A percentile compares a stretch with the other conserved stretches of the same genome.
Evolutionary conservation across 2,888 invertebrate species (phyloP).

Genomic region (Ochropleura plecta): DNA sequence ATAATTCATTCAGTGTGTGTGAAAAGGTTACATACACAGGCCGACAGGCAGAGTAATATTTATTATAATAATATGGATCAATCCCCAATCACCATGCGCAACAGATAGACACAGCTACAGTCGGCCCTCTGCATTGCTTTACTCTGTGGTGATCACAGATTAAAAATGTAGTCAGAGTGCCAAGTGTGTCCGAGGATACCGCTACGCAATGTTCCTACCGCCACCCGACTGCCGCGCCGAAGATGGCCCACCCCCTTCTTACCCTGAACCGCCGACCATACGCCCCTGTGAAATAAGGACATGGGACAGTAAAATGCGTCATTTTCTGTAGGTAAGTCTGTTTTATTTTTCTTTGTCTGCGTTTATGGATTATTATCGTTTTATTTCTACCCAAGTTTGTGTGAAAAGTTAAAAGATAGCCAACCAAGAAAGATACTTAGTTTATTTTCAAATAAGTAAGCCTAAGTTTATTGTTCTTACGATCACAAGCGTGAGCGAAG

Average conservation of each 20-base stretch:
- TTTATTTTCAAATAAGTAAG: background rate
- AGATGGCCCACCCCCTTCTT: constrained; percentile 54
- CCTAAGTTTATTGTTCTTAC: background rate
- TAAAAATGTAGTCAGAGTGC: constrained; percentile 19
- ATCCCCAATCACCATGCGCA: background rate
- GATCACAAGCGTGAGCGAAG: too few relatives aligned
- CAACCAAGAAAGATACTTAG: background rate
- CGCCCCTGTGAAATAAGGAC: constrained; percentile 42
- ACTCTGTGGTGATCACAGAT: background rate
- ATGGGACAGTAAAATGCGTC: constrained; percentile 45
- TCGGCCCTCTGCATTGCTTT: background rate
- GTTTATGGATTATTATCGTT: too few relatives aligned
- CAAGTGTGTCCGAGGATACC: constrained; percentile 19
- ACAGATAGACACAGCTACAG: background rate
- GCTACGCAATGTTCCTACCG: constrained; percentile 28
- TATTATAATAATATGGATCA: background rate
- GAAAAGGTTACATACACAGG: background rate
- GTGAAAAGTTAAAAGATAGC: too few relatives aligned
- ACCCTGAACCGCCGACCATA: constrained; percentile 41
- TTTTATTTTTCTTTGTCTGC: constrained; percentile 41
- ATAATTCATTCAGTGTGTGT: too few relatives aligned
- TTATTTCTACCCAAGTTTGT: background rate
- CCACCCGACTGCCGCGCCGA: constrained; percentile 37
- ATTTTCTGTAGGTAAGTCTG: constrained; percentile 40
- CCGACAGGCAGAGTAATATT: background rate